These are phyloP conservation scores for Sorex fumeus DNA, from an alignment of 2,113 vertebrate species.

Conservation along the genomic window DNA sequence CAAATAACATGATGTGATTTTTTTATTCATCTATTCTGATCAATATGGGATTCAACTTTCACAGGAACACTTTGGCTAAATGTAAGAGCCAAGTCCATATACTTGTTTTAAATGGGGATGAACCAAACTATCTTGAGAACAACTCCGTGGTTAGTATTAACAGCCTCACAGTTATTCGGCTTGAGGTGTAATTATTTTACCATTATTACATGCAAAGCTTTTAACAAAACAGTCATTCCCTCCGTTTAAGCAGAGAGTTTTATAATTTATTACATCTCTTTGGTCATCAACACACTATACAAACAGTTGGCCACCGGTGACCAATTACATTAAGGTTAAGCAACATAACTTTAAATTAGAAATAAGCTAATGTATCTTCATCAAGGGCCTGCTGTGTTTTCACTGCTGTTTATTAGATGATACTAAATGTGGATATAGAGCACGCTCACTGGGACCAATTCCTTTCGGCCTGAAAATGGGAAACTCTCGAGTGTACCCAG, in stretches of 20 bases:
- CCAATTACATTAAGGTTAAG: slow-evolving; percentile 94
- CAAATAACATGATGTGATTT: slow-evolving; percentile 80
- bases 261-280: slow-evolving; percentile 88
- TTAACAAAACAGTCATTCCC: slow-evolving; percentile 87
- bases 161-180: slow-evolving; percentile 85
- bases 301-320: slow-evolving; percentile 94
- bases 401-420: slow-evolving; percentile 92
- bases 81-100: slow-evolving; percentile 26
- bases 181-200: slow-evolving; percentile 90
- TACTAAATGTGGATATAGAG: slow-evolving; percentile 91
- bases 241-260: slow-evolving; percentile 88
- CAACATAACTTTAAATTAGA: slow-evolving; percentile 90
- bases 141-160: slow-evolving; percentile 86
- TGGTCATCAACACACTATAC: slow-evolving; percentile 91
- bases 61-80: slow-evolving; percentile 79
- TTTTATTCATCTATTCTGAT: slow-evolving; percentile 84
- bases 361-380: slow-evolving; percentile 91
- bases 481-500: slow-evolving; percentile 88
- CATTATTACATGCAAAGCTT: slow-evolving; percentile 88
- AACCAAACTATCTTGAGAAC: slow-evolving; percentile 79
- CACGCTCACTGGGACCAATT: slow-evolving; percentile 92
- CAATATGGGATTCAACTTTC: slow-evolving; percentile 78
- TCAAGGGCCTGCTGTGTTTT: slow-evolving; percentile 91
- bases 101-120: slow-evolving; percentile 78
- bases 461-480: slow-evolving; percentile 91